Percentiles rank a stretch among this genome's conserved stretches.
phyloP scores from a whole-genome alignment of 2,888 invertebrate genomes.

The Ichneumon xanthorius region DNA sequence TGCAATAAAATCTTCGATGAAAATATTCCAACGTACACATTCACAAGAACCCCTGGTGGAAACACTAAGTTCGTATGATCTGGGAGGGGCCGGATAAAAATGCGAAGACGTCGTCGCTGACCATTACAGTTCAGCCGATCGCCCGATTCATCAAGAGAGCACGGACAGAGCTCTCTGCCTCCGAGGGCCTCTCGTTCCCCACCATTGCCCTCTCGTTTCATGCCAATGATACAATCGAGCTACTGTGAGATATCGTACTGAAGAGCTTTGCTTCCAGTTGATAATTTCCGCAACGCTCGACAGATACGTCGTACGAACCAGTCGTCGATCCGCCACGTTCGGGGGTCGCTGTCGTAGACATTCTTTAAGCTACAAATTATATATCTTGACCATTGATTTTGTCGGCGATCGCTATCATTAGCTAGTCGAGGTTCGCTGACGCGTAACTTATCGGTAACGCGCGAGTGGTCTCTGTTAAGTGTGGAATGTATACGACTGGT shows the following conservation, averaged over 20 bases:
- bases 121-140: constrained; percentile 34
- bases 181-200: constrained; percentile 4
- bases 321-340: constrained; percentile 18
- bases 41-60: neutral
- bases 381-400: neutral
- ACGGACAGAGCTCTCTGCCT: neutral
- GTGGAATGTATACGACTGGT: neutral
- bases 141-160: constrained; percentile 27
- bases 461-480: neutral
- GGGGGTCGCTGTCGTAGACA: constrained; percentile 3
- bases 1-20: neutral
- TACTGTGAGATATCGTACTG: constrained; percentile 27
- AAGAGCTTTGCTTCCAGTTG: constrained; percentile 12
- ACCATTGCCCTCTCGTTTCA: neutral
- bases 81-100: neutral
- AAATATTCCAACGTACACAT: neutral
- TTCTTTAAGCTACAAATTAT: neutral
- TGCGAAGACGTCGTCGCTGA: neutral
- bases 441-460: neutral
- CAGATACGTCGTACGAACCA: constrained; percentile 21
- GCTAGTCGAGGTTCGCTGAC: neutral
- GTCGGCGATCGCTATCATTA: neutral
- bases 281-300: neutral
- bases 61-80: neutral
- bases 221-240: constrained; percentile 14